Conservation (phyloP, 1,140 invertebrate species). For the Calephelis virginiensis region DNA sequence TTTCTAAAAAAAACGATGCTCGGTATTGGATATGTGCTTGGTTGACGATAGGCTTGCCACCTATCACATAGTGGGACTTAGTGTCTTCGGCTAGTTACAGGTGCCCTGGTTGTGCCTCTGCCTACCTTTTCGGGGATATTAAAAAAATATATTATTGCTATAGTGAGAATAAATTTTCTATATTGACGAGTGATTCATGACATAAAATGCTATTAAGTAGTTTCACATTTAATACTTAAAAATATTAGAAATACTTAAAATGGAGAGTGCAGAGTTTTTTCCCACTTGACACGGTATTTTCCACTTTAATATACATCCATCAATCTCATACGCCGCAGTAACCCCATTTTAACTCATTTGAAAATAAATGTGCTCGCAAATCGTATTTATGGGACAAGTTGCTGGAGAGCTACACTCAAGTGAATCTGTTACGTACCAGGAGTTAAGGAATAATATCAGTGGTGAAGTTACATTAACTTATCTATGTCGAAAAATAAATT, state of each 20-base stretch:
- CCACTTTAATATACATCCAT: conserved; percentile 14
- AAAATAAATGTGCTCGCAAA: conserved; percentile 17
- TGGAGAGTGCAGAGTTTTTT: neutral
- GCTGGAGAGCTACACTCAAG: conserved; percentile 11
- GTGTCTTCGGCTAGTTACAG: too few species aligned
- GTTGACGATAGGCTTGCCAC: too few species aligned
- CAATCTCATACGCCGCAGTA: neutral
- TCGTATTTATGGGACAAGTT: conserved; percentile 16
- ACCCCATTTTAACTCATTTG: conserved; percentile 18
- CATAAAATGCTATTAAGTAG: neutral
- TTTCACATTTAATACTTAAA: neutral
- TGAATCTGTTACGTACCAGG: conserved; percentile 3
- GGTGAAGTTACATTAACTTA: neutral
- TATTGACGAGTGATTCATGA: too few species aligned
- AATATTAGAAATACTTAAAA: conserved; percentile 6
- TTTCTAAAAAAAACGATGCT: too few species aligned
- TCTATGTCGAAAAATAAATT: too few species aligned
- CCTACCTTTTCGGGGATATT: too few species aligned
- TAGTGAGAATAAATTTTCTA: too few species aligned
- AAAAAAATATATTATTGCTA: too few species aligned
- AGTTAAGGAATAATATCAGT: neutral
- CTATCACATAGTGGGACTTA: too few species aligned
- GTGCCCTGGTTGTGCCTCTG: too few species aligned
- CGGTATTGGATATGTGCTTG: too few species aligned
- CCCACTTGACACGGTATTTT: conserved; percentile 6